phyloP scores from a whole-genome alignment of 2,113 vertebrate species.

The Chaetodon trifascialis region DNA sequence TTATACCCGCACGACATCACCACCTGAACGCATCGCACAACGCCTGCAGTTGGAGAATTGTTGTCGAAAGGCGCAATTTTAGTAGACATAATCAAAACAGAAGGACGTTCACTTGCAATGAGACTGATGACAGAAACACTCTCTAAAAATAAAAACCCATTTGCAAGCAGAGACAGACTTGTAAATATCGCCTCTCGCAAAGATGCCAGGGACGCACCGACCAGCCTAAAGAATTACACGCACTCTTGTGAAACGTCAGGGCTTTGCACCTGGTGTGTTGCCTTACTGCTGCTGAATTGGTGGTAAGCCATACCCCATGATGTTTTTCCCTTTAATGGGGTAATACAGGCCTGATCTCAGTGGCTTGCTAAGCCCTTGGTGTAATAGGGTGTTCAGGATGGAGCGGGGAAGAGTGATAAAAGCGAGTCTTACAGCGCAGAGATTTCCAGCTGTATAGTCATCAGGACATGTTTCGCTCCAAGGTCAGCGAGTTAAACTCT shows the following conservation, averaged over 20 bases:
- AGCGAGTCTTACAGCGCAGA: conserved; percentile 23
- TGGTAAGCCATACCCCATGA: conserved; percentile 52
- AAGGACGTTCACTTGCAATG: not conserved
- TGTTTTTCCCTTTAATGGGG: conserved; percentile 49
- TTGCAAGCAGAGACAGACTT: conserved; percentile 60
- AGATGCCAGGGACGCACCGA: conserved; percentile 52
- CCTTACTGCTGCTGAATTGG: conserved; percentile 58
- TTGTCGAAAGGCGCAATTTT: not conserved
- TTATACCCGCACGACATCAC: not conserved
- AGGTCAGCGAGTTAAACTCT: conserved; percentile 75
- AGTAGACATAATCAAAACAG: not conserved
- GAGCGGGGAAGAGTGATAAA: conserved; percentile 39
- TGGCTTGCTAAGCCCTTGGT: conserved; percentile 42
- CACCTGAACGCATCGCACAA: not conserved
- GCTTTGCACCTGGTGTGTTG: conserved; percentile 77
- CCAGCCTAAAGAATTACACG: conserved; percentile 35
- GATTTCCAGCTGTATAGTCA: conserved; percentile 65
- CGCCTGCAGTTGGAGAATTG: not conserved
- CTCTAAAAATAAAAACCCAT: conserved; percentile 55
- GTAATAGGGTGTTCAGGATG: conserved; percentile 50
- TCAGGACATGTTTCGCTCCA: conserved; percentile 63
- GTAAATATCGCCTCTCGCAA: conserved; percentile 72
- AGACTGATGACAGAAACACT: conserved; percentile 26
- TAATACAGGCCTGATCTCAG: conserved; percentile 49
- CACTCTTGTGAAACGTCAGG: conserved; percentile 55